Evolutionary conservation across 1,140 invertebrate genomes (phyloP).

Genomic region (Potamilus streckersoni): DNA sequence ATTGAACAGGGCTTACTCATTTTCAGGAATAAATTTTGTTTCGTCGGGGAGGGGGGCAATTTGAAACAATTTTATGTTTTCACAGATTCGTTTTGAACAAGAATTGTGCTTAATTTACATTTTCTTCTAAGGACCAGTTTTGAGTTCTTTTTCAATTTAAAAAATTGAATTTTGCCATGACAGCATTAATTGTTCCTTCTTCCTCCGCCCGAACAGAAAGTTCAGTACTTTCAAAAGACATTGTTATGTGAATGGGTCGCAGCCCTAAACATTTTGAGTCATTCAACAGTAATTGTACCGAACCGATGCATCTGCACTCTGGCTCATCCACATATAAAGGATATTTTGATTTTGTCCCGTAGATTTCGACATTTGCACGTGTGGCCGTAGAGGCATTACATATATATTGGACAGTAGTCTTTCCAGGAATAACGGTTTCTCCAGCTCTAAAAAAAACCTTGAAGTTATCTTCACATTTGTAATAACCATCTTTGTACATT

Average conservation of each 20-base stretch:
- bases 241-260: neutral
- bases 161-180: too few relatives aligned
- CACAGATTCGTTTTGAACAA: too few relatives aligned
- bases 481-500: neutral
- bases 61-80: too few relatives aligned
- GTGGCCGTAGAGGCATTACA: neutral
- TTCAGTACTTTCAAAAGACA: constrained; percentile 22
- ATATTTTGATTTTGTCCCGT: neutral
- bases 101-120: too few relatives aligned
- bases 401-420: neutral
- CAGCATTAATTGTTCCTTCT: constrained; percentile 8
- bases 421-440: neutral
- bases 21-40: too few relatives aligned
- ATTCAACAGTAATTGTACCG: neutral
- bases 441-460: constrained; percentile 6
- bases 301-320: neutral
- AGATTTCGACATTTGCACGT: neutral
- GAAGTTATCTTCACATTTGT: constrained; percentile 16
- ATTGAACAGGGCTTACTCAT: too few relatives aligned
- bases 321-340: constrained; percentile 5
- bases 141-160: too few relatives aligned
- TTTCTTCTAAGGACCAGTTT: too few relatives aligned
- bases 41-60: too few relatives aligned
- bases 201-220: constrained; percentile 13
- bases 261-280: neutral